Evolutionary conservation across 2,113 vertebrate species (phyloP), one percentile per base, ranked within the genome.

Genomic region (Datnioides undecimradiatus): DNA sequence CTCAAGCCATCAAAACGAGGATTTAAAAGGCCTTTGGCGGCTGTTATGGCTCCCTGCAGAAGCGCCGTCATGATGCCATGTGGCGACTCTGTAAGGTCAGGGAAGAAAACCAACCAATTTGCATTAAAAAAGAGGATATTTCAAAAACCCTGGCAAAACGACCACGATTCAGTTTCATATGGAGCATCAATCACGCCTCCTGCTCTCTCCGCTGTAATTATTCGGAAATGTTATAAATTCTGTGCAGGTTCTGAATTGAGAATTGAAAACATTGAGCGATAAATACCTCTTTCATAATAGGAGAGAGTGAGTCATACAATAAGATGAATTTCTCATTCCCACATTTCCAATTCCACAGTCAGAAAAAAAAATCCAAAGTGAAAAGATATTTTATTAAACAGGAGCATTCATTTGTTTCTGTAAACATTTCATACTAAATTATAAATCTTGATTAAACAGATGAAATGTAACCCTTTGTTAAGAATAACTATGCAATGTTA

Each of bases 11-110:
- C 95, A 96, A 95, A 95, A 91, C 73, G 92, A 94, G 95, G 95
- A 94, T 95, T 96, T 96, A 96, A 84, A 93, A 93, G 94, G 89
- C 94, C 95, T 96, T 95, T 95, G 94, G 96, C 85, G 89, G 94
- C 90, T 87, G 84, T 96, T 95, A 96, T 84, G 52, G 92, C 92
- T 97, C 97, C 96, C 96, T 78, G 69, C 88, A 94, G 96, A 92
- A 94, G 93, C 93, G 93, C 93, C 93, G 95, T 95, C 94, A 80
- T 89, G 94, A 93, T 95, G 92, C 88, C 21, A 90, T 92, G 92
- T 90, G 91, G 92, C 80, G 79, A 85, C 92, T 94, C 92, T 82
- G 88, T 87, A 92, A 87, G 93, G 94, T 94, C 95, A 86, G 92
- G 91, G 93, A 95, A 95, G 94, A 95, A 97, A 97, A 95, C 73